Percentiles rank a stretch among this genome's conserved stretches.
These are phyloP conservation scores for Tyto alba DNA, from an alignment of 2,113 vertebrate species.

Conservation along the genomic window DNA sequence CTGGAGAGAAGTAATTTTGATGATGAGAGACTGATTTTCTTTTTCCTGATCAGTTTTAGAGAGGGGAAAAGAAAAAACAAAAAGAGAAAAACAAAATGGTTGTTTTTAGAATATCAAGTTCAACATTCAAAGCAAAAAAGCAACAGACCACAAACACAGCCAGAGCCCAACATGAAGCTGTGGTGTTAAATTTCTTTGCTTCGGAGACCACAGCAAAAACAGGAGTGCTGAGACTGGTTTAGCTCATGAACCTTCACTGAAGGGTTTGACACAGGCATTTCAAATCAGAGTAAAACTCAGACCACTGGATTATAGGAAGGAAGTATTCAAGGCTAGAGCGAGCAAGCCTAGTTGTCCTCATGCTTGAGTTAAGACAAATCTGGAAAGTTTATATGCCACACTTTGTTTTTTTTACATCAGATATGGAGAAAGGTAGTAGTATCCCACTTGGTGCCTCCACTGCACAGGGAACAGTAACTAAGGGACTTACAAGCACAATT, in stretches of 20 bases:
- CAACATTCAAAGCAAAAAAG: background rate
- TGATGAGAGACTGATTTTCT: slow-evolving; percentile 82
- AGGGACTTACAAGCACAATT: background rate
- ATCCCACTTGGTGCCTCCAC: background rate
- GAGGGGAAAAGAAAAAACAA: background rate
- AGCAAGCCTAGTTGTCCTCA: background rate
- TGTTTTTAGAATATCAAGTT: background rate
- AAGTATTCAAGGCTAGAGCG: background rate
- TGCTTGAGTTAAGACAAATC: background rate
- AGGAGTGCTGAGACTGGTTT: background rate
- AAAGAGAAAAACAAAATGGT: background rate
- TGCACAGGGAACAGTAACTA: background rate
- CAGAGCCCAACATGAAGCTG: background rate
- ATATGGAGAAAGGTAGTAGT: background rate
- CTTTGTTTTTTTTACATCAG: background rate
- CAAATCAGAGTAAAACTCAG: background rate
- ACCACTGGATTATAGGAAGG: background rate
- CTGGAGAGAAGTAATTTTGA: slow-evolving; percentile 81
- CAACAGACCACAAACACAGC: background rate
- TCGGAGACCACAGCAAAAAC: background rate
- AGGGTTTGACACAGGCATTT: background rate
- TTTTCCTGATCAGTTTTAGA: slow-evolving; percentile 70
- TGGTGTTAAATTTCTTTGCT: background rate
- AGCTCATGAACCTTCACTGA: too few species aligned
- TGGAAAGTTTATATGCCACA: background rate